These are phyloP conservation scores for Manis javanica DNA, from an alignment of 2,797 vertebrate genomes.

Conservation along the genomic window DNA sequence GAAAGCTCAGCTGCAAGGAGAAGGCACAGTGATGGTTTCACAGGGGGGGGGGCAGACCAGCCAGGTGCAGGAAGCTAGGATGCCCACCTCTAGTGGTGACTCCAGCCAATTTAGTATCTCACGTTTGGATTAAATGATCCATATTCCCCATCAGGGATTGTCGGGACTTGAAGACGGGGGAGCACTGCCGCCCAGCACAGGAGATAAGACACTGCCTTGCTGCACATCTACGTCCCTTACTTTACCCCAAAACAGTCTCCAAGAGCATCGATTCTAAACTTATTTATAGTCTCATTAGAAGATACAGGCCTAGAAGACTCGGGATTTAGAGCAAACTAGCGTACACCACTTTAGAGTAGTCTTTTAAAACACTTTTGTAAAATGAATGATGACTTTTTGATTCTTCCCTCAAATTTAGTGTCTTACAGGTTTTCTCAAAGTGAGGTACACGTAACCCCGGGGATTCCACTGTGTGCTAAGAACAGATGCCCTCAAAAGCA, in stretches of 20 bases:
- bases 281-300: neutral
- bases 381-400: neutral
- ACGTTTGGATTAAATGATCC: neutral
- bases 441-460: neutral
- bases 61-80: neutral
- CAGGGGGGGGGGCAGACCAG: neutral
- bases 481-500: neutral
- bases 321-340: neutral
- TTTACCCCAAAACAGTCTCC: neutral
- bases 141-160: neutral
- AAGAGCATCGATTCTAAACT: neutral
- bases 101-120: neutral
- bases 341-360: neutral
- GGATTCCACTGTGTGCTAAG: neutral
- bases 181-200: accelerated
- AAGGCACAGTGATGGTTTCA: neutral
- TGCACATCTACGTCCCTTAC: accelerated
- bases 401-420: neutral
- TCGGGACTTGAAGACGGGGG: neutral
- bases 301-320: accelerated
- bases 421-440: neutral
- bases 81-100: neutral
- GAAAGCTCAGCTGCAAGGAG: conserved; percentile 21
- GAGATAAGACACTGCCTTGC: accelerated
- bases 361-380: neutral